Percentiles rank a stretch among this genome's conserved stretches.
Conservation (phyloP, 1,140 invertebrate genomes). For the Drosophila malerkotliana region DNA sequence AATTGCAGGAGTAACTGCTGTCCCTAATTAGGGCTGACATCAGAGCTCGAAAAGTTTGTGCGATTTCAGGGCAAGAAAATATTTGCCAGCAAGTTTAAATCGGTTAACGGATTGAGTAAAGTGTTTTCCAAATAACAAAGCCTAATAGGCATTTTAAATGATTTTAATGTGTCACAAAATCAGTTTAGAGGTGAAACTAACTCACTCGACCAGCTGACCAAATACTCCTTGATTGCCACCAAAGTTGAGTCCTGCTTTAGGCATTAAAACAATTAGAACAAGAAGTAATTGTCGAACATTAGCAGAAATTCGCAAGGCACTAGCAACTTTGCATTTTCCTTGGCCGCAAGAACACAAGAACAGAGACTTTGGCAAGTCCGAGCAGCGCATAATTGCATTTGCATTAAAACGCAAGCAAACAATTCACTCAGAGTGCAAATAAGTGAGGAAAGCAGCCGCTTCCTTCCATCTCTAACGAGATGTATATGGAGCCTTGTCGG, state of each 20-base stretch:
- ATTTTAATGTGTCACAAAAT: slow-evolving; percentile 12
- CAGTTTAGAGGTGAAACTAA: slow-evolving; percentile 33
- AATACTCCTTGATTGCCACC: slow-evolving; percentile 43
- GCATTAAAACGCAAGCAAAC: slow-evolving; percentile 82
- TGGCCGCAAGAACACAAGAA: slow-evolving; percentile 11
- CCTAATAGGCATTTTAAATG: neutral
- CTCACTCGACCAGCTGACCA: slow-evolving; percentile 1
- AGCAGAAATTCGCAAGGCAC: slow-evolving; percentile 49
- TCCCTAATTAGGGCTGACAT: slow-evolving; percentile 44
- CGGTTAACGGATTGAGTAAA: neutral
- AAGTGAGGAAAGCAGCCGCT: slow-evolving; percentile 57
- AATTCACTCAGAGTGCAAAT: slow-evolving; percentile 82
- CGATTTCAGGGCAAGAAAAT: neutral
- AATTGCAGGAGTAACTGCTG: slow-evolving; percentile 6
- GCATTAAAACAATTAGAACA: slow-evolving; percentile 55
- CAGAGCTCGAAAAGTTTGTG: slow-evolving; percentile 5
- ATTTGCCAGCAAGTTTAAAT: neutral
- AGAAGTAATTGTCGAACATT: slow-evolving; percentile 67
- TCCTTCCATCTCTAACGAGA: slow-evolving; percentile 7
- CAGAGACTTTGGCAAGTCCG: slow-evolving; percentile 35
- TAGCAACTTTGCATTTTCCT: slow-evolving; percentile 20
- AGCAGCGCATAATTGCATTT: slow-evolving; percentile 79
- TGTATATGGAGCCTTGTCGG: slow-evolving; percentile 12
- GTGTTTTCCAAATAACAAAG: too few species aligned
- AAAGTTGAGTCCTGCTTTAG: slow-evolving; percentile 8